Conservation (phyloP, 2,888 invertebrate genomes). For the Cataglyphis altisquamis region DNA sequence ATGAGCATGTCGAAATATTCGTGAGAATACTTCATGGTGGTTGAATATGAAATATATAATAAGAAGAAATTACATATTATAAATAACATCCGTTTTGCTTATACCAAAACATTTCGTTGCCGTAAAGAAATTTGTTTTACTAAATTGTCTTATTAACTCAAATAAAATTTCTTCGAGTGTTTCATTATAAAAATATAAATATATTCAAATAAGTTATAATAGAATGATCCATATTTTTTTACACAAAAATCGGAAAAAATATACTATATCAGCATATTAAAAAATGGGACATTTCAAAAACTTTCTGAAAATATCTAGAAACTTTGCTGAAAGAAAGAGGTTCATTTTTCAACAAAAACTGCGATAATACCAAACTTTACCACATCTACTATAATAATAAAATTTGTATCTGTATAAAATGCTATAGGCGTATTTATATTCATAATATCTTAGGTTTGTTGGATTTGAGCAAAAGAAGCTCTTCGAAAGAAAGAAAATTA, state of each 20-base stretch:
- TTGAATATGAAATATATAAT: not conserved
- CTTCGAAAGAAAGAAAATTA: constrained; percentile 1
- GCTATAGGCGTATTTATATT: not conserved
- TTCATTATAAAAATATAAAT: not conserved
- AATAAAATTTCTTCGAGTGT: not conserved
- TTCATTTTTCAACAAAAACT: not conserved
- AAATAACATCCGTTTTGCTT: not conserved
- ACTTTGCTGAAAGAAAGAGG: not conserved
- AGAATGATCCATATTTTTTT: not conserved
- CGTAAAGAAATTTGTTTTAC: not conserved
- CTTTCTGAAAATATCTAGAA: too few species aligned
- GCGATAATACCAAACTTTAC: too few species aligned
- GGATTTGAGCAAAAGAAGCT: not conserved
- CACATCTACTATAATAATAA: too few species aligned
- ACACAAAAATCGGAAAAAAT: not conserved
- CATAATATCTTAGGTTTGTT: not conserved
- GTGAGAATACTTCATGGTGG: not conserved
- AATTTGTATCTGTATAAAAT: not conserved
- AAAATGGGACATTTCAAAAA: not conserved
- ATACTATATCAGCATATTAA: not conserved
- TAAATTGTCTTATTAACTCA: not conserved
- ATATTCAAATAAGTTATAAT: not conserved
- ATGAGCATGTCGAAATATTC: not conserved
- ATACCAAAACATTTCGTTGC: not conserved
- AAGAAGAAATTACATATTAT: not conserved